Evolutionary conservation across 1,140 invertebrate species (phyloP), one percentile per base, ranked within the genome.

Genomic region (Sminthurides bifidus): DNA sequence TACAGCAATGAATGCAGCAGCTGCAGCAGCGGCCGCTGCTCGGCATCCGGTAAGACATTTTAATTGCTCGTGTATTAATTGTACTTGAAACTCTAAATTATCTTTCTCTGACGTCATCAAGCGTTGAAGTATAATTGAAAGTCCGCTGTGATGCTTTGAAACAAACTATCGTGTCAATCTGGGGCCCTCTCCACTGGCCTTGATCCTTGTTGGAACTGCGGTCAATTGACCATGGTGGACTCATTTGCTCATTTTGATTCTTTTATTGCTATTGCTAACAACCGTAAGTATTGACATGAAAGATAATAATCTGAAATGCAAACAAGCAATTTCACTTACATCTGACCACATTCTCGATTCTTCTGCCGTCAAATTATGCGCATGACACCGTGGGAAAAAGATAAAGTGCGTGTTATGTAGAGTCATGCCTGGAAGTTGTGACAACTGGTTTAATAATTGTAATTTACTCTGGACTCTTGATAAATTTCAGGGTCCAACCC

Each of bases 401-500:
- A 41, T 41, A 41, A 41, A 41, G 38, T 41, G 8, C 33, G 8
- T n/a, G 8, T n/a, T 8, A 10, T n/a, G n/a, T 35, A 35, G 8
- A 35, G 8, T 35, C 8, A 35, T 10, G n/a, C 8, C n/a, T 8
- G 8, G 33, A 10, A 35, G 8, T 35, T n/a, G 33, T 8, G 33
- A 35, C n/a, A 10, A 35, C 8, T 10, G 8, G n/a, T 35, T n/a
- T 35, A 35, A 10, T 35, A n/a, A 10, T 10, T 10, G n/a, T 35
- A 35, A 35, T 10, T 35, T 10, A 10, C n/a, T 35, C n/a, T 35
- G 33, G 8, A 35, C 33, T 10, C n/a, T 35, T 8, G n/a, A 35
- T 10, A 35, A 35, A 66, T 77, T 76, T 49, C 74, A 92, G 87
- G 88, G 87, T 67, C 87, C 87, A 67, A n/a, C 69, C 71, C 44